These are phyloP conservation scores for Protodeltote pygarga DNA, from an alignment of 2,888 invertebrate species.

Conservation along the genomic window DNA sequence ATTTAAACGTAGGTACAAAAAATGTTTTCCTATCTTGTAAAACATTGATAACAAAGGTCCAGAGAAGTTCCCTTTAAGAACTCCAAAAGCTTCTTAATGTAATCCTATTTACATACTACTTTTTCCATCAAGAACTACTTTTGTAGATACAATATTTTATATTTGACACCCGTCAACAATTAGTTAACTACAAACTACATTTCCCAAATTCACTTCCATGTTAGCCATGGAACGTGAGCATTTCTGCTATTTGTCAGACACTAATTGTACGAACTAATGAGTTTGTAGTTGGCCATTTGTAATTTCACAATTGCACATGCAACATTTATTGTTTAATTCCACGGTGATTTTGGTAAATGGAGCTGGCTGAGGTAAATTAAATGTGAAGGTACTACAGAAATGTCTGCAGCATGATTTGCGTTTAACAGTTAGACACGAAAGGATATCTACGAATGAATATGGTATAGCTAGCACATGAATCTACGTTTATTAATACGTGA, in stretches of 20 bases:
- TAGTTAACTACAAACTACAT: constrained; percentile 27
- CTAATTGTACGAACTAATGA: constrained; percentile 54
- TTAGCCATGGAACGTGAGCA: constrained; percentile 50
- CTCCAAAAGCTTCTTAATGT: background rate
- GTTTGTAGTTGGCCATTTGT: constrained; percentile 53
- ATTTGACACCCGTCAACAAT: constrained; percentile 1
- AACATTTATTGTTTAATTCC: constrained; percentile 17
- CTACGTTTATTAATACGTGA: too few relatives aligned
- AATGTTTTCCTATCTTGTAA: too few relatives aligned
- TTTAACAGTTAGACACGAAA: too few relatives aligned
- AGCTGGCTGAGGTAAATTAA: too few relatives aligned
- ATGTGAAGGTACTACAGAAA: too few relatives aligned
- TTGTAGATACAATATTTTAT: background rate
- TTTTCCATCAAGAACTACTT: background rate
- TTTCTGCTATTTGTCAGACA: constrained; percentile 46
- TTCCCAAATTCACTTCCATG: constrained; percentile 55
- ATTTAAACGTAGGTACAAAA: too few relatives aligned
- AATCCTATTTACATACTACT: too few relatives aligned
- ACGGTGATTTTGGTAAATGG: constrained; percentile 16
- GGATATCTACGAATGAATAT: too few relatives aligned
- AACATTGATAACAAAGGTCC: background rate
- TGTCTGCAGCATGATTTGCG: too few relatives aligned
- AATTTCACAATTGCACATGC: constrained; percentile 36
- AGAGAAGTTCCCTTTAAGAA: constrained; percentile 1
- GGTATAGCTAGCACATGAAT: too few relatives aligned